phyloP scores from a whole-genome alignment of 1,140 invertebrate species.

The Bombus impatiens region DNA sequence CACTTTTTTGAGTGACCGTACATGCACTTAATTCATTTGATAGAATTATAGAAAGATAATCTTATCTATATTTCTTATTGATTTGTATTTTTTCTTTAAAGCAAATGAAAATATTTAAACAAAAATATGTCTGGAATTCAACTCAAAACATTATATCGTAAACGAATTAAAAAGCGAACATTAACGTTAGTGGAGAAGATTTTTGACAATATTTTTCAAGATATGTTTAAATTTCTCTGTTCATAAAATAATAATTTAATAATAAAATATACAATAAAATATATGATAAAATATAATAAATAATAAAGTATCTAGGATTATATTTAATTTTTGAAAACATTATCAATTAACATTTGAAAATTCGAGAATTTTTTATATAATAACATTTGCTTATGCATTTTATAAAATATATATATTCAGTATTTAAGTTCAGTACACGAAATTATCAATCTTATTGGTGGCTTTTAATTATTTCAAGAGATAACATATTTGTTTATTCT shows the following conservation, averaged over 20 bases:
- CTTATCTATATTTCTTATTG: slow-evolving; percentile 19
- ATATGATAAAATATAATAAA: background rate
- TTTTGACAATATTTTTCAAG: background rate
- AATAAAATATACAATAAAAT: background rate
- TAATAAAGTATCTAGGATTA: background rate
- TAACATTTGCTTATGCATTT: background rate
- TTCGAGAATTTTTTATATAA: background rate
- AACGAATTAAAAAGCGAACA: background rate
- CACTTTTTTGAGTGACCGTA: background rate
- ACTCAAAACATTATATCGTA: background rate
- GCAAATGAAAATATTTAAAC: background rate
- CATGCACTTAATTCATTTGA: slow-evolving; percentile 15
- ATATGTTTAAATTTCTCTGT: background rate
- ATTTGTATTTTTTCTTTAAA: background rate
- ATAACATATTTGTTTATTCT: background rate
- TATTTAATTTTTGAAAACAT: background rate
- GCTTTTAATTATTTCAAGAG: background rate
- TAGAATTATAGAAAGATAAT: slow-evolving; percentile 28
- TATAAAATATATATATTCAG: background rate
- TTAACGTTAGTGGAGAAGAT: too few relatives aligned
- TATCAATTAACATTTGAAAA: background rate
- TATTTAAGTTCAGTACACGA: background rate
- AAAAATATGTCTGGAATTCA: background rate
- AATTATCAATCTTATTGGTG: background rate
- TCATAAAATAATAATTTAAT: background rate